A percentile compares a stretch with the other conserved stretches of the same genome.
Conservation (phyloP, 2,888 invertebrate genomes). For the Epicampocera succincta region DNA sequence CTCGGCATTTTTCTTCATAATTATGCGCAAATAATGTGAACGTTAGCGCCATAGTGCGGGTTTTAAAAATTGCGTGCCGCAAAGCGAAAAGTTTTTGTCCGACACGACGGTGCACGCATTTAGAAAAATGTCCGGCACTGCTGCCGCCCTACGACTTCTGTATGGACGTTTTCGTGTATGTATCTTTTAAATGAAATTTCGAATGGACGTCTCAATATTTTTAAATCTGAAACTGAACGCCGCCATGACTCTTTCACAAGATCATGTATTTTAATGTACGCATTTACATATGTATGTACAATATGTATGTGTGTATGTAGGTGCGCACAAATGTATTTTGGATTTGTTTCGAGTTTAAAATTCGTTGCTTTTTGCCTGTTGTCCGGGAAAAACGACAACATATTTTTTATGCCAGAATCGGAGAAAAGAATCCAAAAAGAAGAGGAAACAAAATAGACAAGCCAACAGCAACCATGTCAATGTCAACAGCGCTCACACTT, state of each 20-base stretch:
- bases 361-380: neutral
- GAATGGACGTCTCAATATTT: constrained; percentile 56
- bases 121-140: neutral
- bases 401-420: constrained; percentile 24
- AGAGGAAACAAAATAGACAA: constrained; percentile 66
- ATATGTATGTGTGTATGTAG: too few species aligned
- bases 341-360: neutral
- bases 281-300: too few species aligned
- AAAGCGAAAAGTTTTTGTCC: too few species aligned
- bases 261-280: constrained; percentile 12
- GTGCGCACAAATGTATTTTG: constrained; percentile 17
- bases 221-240: neutral
- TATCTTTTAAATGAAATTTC: constrained; percentile 30
- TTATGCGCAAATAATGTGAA: too few species aligned
- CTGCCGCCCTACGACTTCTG: too few species aligned
- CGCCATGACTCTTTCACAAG: constrained; percentile 2
- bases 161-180: neutral
- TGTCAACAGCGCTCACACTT: constrained; percentile 70
- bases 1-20: too few species aligned
- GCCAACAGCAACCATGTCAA: constrained; percentile 70
- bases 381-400: constrained; percentile 61
- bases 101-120: too few species aligned
- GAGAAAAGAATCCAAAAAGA: constrained; percentile 38
- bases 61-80: too few species aligned
- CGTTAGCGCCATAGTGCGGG: too few species aligned